Conservation (phyloP, 1,140 invertebrate species). For the Orussus abietinus region DNA sequence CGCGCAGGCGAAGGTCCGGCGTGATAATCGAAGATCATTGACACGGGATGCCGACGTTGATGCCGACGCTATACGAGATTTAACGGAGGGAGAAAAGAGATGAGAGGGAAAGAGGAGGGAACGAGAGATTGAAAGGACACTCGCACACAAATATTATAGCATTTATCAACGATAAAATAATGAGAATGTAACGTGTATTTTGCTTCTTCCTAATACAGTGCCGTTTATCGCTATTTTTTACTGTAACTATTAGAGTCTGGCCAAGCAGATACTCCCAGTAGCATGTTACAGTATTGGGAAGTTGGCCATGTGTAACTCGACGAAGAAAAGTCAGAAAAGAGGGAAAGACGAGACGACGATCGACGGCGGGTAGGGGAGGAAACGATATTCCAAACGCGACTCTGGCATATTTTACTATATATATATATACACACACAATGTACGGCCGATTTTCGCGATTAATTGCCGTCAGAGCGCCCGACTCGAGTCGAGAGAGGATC, state of each 20-base stretch:
- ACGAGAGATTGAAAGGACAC: too few relatives aligned
- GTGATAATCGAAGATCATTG: neutral
- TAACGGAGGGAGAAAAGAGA: conserved; percentile 13
- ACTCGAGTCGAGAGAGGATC: too few relatives aligned
- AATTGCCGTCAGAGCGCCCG: too few relatives aligned
- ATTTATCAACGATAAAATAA: conserved; percentile 52
- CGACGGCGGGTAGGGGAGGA: too few relatives aligned
- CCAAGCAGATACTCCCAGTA: conserved; percentile 33
- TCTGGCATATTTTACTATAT: too few relatives aligned
- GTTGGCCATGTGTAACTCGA: conserved; percentile 29
- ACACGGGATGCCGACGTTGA: conserved; percentile 14
- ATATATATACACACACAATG: too few relatives aligned
- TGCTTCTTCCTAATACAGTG: conserved; percentile 57
- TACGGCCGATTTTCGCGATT: too few relatives aligned
- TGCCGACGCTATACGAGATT: conserved; percentile 28
- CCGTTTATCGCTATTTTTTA: conserved; percentile 57
- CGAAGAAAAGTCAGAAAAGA: too few relatives aligned
- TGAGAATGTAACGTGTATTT: conserved; percentile 53
- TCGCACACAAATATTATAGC: conserved; percentile 43
- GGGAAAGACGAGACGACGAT: too few relatives aligned
- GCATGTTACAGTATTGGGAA: conserved; percentile 32
- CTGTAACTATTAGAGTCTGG: conserved; percentile 46
- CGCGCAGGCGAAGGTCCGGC: too few relatives aligned
- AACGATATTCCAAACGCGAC: too few relatives aligned
- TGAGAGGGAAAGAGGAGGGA: conserved; percentile 11